Base-by-base conservation (phyloP, 1,140 invertebrate genomes). In the Orius insidiosus region DNA sequence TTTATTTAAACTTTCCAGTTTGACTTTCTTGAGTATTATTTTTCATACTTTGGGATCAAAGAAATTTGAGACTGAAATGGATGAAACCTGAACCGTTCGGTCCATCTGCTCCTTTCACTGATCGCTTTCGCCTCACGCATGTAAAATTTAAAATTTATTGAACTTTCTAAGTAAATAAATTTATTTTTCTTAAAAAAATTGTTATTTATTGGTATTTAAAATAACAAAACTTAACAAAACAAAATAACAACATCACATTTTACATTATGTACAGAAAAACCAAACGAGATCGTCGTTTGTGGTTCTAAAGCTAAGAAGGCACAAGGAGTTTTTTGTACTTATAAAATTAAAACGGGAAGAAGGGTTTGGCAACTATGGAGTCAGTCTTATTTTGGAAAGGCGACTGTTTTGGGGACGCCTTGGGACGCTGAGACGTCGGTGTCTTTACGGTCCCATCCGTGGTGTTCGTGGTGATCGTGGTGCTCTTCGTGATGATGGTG, bases 381-480 rank as follows among this genome's bases (percentile, higher is more conserved):
- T 47, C 46, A 47, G 46, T 47, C 47, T 48, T 43, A 48, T 48
- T 41, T 35, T 5, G 38, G 40, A 34, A 37, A 37, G 32, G 34
- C 31, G 9, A 19, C 38, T 19, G n/a, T 31, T 37, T 15, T 36
- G 18, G 45, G 38, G 13, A 19, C 33, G 9, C 41, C 30, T 13
- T 14, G 42, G 18, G 45, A 47, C 13, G 46, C 46, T 9, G 49
- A 42, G 15, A 51, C 50, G 56, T 58, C 53, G 32, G 60, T 65
- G 54, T 76, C 76, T 54, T 72, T 79, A 36, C 73, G 65, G 58
- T 80, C 78, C 68, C 77, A 75, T 8, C 66, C 66, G 46, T 67
- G 66, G 13, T 66, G 57, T 6, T 70, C 68, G 32, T 64, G 63
- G 5, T 59, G 58, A 31, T 62, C 58, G 13, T 57, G 54, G 24